phyloP scores from a whole-genome alignment of 2,888 invertebrate genomes.

The Cecidostiba fungosa region DNA sequence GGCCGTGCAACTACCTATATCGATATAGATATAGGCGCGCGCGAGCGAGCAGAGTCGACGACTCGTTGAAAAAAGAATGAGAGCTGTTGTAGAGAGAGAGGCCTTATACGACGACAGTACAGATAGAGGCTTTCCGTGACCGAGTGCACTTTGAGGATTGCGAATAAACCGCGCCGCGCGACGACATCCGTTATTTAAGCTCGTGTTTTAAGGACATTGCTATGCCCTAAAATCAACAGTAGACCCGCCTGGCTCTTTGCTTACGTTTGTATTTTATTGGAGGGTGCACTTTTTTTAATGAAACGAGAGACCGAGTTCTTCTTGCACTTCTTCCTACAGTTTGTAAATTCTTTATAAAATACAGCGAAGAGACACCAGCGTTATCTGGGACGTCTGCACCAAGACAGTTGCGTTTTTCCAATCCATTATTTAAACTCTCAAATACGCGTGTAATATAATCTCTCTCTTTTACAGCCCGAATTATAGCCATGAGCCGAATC shows the following conservation, averaged over 20 bases:
- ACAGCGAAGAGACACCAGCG: no score
- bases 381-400: no score
- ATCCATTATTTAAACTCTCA: no score
- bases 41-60: neutral
- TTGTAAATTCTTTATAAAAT: neutral
- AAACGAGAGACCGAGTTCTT: conserved; percentile 16
- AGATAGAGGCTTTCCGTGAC: conserved; percentile 36
- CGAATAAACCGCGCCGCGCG: conserved; percentile 38
- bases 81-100: neutral
- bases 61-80: conserved; percentile 38
- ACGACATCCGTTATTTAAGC: conserved; percentile 55
- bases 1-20: neutral
- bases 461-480: no score
- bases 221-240: conserved; percentile 29
- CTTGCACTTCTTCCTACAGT: neutral
- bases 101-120: neutral
- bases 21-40: neutral
- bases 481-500: no score
- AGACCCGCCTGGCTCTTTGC: neutral
- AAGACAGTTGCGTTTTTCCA: no score
- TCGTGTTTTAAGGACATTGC: conserved; percentile 32
- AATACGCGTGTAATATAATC: no score
- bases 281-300: conserved; percentile 32
- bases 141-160: conserved; percentile 61
- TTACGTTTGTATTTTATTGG: neutral